Evolutionary conservation across 2,797 vertebrate genomes (phyloP), one percentile per base, ranked within the genome.

Genomic region (Ptychobarbus kaznakovi): DNA sequence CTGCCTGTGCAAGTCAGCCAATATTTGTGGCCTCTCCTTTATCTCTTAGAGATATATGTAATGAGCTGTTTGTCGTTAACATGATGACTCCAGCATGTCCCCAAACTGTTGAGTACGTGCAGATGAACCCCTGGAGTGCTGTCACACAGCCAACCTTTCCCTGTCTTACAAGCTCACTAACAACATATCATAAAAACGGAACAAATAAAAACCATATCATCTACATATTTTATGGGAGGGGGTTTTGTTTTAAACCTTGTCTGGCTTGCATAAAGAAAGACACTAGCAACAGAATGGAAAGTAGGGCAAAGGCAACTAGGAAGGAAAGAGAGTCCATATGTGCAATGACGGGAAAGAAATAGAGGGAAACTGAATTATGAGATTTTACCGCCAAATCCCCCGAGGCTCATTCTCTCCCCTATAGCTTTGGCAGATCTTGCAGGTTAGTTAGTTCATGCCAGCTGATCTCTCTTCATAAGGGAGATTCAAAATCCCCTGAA

Each of bases 1-100:
- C 12, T 11, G 25, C 46, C 76, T 66, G 38, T 22, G 25, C 32
- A 81, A 76, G 51, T 46, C 38, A 56, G 25, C 9, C 65, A 78
- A 69, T 87, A 73, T 46, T 53, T 81, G 42, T 79, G 28, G 83
- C 63, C 80, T 53, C 66, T 76, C 42, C 28, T 69, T 65, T 87
- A 81, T 68, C 80, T 84, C 77, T 82, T 28, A 53, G 63, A 88
- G 77, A 86, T 84, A 53, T 73, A 84, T 75, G 63, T 86, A 86
- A 87, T 87, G 80, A 87, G 87, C 74, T 66, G 20, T 12, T 53
- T 78, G 69, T 72, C 61, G 44, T 83, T 87, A 89, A 83, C 63
- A 15, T 90, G 90, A 91, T 89, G 79, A 87, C 82, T 89, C 86
- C 89, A 90, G 82, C 81, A 86, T 91, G 78, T 81, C 81, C 61